phyloP scores from a whole-genome alignment of 1,140 invertebrate species.

The Cepaea nemoralis region DNA sequence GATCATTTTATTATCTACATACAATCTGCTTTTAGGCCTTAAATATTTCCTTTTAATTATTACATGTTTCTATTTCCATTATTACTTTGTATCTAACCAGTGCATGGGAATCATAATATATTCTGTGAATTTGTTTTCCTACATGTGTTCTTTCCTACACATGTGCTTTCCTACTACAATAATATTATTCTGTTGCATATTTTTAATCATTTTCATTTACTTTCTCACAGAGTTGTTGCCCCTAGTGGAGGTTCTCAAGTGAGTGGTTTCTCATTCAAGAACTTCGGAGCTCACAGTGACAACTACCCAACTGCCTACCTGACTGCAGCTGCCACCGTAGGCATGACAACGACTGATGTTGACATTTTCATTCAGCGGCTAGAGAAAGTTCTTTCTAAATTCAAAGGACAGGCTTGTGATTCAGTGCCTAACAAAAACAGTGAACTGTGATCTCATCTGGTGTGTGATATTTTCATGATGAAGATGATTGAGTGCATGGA shows the following conservation, averaged over 20 bases:
- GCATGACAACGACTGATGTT: constrained; percentile 79
- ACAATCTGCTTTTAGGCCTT: too few species aligned
- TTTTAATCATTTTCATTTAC: too few species aligned
- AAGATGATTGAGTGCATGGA: too few species aligned
- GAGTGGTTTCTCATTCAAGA: constrained; percentile 70
- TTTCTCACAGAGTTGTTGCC: constrained; percentile 64
- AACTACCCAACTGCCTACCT: constrained; percentile 79
- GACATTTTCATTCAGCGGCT: constrained; percentile 79
- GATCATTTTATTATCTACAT: too few species aligned
- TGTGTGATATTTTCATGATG: not conserved
- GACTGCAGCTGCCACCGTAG: constrained; percentile 81
- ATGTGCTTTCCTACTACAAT: too few species aligned
- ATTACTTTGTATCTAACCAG: too few species aligned
- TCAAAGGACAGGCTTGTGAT: not conserved
- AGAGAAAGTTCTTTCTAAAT: constrained; percentile 73
- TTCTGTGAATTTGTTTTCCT: too few species aligned
- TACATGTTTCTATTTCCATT: too few species aligned
- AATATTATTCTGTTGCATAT: too few species aligned
- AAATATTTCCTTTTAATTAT: too few species aligned
- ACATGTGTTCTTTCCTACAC: too few species aligned
- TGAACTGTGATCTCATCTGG: not conserved
- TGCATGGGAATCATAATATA: too few species aligned
- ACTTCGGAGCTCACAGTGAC: constrained; percentile 81
- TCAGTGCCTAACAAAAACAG: not conserved
- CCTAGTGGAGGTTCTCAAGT: constrained; percentile 49